Evolutionary conservation across 2,797 vertebrate species (phyloP), one percentile per base, ranked within the genome.

Genomic region (Mionectes olivaceus): DNA sequence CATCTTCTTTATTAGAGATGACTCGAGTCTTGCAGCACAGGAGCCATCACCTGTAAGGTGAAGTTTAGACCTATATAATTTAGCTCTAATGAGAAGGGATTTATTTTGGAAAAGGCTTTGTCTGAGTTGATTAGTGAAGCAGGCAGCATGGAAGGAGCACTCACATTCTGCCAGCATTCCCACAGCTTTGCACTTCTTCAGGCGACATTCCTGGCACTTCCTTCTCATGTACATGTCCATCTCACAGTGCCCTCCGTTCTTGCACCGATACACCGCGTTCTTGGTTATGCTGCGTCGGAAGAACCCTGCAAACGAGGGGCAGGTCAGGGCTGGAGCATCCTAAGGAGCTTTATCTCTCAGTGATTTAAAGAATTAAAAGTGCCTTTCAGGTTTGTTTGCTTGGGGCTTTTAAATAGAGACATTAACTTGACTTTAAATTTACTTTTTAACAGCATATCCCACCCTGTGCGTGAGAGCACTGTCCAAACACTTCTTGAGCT

Each of bases 151-250:
- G 67, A 39, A 50, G 65, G n/a, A 61, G 46, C 50, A 97, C 98
- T 98, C 96, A 99, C 99, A 99, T 97, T 99, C 99, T 24, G 99
- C 99, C 95, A 99, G 96, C 99, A 99, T 99, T 76, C 99, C 99
- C 95, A 99, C 98, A 9, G 99, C 99, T n/a, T 98, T 98, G 94
- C 99, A 99, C 95, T 99, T 99, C 97, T 99, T 99, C 94, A 99
- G 88, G 77, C 99, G 98, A 94, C 99, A 99, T 96, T 99, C 99
- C 93, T 99, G 99, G 94, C 99, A 99, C 97, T 99, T 99, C 94
- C 99, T 99, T 50, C 99, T 97, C 99, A 99, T 99, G 96, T 99
- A 99, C 99, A 99, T 99, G 97, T 99, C 99, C 99, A 99, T 99
- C 98, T 99, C 99, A 84, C 99, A 99, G 92, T 98, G 97, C 2